phyloP scores from a whole-genome alignment of 2,113 vertebrate genomes.

The Myrmecophaga tridactyla region DNA sequence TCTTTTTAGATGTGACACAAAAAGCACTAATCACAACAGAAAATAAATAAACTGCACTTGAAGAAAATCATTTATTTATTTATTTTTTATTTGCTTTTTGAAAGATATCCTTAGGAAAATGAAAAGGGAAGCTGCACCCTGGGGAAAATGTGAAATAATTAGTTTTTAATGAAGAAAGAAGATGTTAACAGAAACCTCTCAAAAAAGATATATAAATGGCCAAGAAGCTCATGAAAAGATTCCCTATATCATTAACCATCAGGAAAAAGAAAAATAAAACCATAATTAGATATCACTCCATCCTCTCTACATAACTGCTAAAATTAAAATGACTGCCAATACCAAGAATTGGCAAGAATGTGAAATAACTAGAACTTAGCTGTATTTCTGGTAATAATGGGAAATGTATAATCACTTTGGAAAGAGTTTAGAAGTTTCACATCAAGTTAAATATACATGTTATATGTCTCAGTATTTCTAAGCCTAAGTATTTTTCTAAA shows the following conservation, averaged over 20 bases:
- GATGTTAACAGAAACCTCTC: constrained; percentile 45
- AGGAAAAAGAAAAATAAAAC: neutral
- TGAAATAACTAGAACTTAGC: neutral
- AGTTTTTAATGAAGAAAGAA: neutral
- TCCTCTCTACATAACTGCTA: neutral
- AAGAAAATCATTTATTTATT: too few relatives aligned
- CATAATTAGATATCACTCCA: neutral
- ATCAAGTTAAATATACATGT: neutral
- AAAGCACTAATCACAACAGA: neutral
- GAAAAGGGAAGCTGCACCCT: neutral
- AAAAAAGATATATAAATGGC: neutral
- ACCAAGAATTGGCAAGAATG: neutral
- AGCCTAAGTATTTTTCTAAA: neutral
- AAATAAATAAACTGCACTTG: neutral
- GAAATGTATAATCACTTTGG: too few relatives aligned
- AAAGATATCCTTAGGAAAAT: neutral
- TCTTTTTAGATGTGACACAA: neutral
- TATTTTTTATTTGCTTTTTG: neutral
- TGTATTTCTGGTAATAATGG: neutral
- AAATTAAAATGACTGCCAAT: neutral
- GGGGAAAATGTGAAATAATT: neutral
- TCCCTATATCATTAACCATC: neutral
- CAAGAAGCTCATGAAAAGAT: neutral
- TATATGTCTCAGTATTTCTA: neutral
- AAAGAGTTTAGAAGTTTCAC: neutral